These are phyloP conservation scores for Oedothorax gibbosus DNA, from an alignment of 1,140 invertebrate species.

Conservation along the genomic window DNA sequence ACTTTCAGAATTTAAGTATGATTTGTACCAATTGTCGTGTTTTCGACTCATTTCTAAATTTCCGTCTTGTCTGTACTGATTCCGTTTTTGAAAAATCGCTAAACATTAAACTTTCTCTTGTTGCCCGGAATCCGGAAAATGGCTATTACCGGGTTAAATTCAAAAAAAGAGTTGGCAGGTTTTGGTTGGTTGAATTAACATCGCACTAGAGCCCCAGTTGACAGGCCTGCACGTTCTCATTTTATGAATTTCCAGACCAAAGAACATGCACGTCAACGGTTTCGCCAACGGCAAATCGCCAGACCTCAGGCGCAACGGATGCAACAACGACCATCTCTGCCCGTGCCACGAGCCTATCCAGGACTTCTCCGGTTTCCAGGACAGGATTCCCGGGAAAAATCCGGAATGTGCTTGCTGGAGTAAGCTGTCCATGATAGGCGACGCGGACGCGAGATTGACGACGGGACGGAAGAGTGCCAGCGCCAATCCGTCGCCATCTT, in stretches of 20 bases:
- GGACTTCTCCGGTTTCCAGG: conserved; percentile 30
- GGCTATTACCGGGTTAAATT: too few relatives aligned
- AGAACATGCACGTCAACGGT: conserved; percentile 29
- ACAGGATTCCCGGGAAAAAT: neutral
- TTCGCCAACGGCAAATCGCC: neutral
- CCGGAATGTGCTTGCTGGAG: conserved; percentile 52
- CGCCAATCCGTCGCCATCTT: conserved; percentile 49
- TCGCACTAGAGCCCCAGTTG: neutral
- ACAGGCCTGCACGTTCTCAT: neutral
- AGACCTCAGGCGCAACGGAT: neutral
- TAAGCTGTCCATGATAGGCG: conserved; percentile 49
- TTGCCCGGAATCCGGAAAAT: too few relatives aligned
- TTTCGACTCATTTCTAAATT: too few relatives aligned
- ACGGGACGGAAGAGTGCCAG: conserved; percentile 44
- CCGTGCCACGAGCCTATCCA: conserved; percentile 54
- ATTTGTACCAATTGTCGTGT: too few relatives aligned
- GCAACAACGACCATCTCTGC: conserved; percentile 32
- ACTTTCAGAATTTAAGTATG: too few relatives aligned
- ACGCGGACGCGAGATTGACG: conserved; percentile 22
- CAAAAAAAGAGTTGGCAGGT: too few relatives aligned
- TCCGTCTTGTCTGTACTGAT: too few relatives aligned
- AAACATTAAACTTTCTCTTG: too few relatives aligned
- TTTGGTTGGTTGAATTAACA: too few relatives aligned
- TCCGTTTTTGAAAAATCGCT: too few relatives aligned
- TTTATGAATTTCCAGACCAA: neutral